A percentile compares a stretch with the other conserved stretches of the same genome.
Evolutionary conservation across 2,888 invertebrate genomes (phyloP).

Genomic region (Caenorhabditis sinica): DNA sequence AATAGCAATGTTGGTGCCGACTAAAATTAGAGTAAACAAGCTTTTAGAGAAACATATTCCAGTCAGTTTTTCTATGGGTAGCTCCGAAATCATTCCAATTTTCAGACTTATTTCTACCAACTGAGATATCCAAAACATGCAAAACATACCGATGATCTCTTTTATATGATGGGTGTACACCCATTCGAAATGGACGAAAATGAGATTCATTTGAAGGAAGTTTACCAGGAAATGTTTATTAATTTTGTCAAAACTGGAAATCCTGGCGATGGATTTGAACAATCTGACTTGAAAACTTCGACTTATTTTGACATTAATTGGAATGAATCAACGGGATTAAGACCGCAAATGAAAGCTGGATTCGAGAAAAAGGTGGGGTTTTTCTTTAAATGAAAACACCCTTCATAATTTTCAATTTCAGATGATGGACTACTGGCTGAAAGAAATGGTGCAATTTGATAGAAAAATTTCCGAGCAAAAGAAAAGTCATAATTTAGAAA

Average conservation of each 20-base stretch:
- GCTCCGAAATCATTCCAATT: not conserved
- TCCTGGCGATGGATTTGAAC: slow-evolving; percentile 43
- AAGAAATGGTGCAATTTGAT: slow-evolving; percentile 42
- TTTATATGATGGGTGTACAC: slow-evolving; percentile 69
- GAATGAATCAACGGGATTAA: slow-evolving; percentile 34
- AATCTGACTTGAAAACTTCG: not conserved
- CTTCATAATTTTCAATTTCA: slow-evolving; percentile 10
- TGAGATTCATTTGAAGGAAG: slow-evolving; percentile 54
- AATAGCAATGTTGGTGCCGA: slow-evolving; percentile 35
- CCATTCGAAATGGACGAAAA: slow-evolving; percentile 68
- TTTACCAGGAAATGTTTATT: slow-evolving; percentile 60
- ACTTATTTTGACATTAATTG: slow-evolving; percentile 54
- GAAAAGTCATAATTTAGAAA: slow-evolving; percentile 4
- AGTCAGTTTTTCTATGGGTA: not conserved
- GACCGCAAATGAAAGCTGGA: slow-evolving; percentile 36
- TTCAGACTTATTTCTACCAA: slow-evolving; percentile 67
- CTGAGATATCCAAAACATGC: slow-evolving; percentile 61
- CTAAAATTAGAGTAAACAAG: slow-evolving; percentile 18
- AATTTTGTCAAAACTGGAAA: slow-evolving; percentile 62
- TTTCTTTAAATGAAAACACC: not conserved
- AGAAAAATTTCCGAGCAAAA: slow-evolving; percentile 7
- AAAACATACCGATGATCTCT: slow-evolving; percentile 64
- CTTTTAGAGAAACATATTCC: slow-evolving; percentile 31
- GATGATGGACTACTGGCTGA: slow-evolving; percentile 53
- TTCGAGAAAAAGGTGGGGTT: slow-evolving; percentile 36